Conservation (phyloP, 2,113 vertebrate species). For the Tiliqua scincoides region DNA sequence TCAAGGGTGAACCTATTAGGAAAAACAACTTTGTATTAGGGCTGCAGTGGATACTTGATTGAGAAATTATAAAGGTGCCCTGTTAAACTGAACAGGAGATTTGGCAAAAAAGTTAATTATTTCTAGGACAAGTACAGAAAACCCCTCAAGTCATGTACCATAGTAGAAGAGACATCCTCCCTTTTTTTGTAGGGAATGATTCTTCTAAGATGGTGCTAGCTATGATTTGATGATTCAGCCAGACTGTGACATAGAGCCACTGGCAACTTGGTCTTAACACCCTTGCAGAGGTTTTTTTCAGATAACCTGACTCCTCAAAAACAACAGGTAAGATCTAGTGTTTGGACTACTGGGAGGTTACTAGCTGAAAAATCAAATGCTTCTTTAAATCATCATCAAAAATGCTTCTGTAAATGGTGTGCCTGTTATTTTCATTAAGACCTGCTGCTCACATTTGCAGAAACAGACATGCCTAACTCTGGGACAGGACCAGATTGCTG, state of each 20-base stretch:
- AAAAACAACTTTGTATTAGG: not conserved
- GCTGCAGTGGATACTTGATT: not conserved
- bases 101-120: not conserved
- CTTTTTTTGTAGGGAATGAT: not conserved
- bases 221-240: no score
- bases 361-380: not conserved
- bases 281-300: no score
- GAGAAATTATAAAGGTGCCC: not conserved
- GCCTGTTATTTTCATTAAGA: not conserved
- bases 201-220: not conserved
- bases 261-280: no score
- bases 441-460: not conserved
- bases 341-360: not conserved
- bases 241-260: no score
- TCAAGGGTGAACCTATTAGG: no score
- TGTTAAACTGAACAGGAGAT: no score
- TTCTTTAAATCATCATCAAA: not conserved
- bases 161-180: no score
- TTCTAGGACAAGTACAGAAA: not conserved
- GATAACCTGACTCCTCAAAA: no score
- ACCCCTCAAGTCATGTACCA: no score
- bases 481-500: not conserved
- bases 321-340: not conserved
- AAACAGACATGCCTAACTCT: not conserved
- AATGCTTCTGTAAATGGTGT: not conserved